Conservation (phyloP, 2,113 vertebrate species). For the Diphyllodes magnificus region DNA sequence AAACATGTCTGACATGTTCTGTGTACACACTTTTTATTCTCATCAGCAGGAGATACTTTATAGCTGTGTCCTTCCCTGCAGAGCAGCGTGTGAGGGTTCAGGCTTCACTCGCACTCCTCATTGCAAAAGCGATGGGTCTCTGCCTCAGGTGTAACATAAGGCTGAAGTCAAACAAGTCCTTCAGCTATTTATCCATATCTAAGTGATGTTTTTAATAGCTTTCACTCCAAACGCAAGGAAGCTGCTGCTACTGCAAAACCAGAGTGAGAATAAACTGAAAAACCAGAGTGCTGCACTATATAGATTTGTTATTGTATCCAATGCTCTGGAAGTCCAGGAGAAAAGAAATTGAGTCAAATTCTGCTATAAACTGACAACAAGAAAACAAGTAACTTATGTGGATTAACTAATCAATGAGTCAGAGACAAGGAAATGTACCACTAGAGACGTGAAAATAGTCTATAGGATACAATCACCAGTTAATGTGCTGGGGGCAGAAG, state of each 20-base stretch:
- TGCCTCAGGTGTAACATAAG: background rate
- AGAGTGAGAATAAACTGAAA: background rate
- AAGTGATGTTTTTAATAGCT: background rate
- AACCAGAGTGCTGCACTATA: background rate
- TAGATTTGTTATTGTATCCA: slow-evolving; percentile 5
- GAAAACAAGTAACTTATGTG: background rate
- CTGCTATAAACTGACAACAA: background rate
- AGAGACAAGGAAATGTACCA: background rate
- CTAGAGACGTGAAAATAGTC: background rate
- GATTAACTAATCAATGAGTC: background rate
- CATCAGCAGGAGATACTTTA: background rate
- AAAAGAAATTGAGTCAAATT: background rate
- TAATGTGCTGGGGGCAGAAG: background rate
- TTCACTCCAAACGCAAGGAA: background rate
- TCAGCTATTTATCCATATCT: background rate
- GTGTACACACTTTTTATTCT: background rate
- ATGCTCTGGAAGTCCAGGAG: background rate
- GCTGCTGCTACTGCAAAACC: background rate
- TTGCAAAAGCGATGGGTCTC: background rate
- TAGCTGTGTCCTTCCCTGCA: background rate
- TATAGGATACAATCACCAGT: background rate
- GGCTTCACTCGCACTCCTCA: background rate
- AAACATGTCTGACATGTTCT: background rate
- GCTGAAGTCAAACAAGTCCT: background rate
- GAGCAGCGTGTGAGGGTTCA: background rate